These are phyloP conservation scores for Pherbina coryleti DNA, from an alignment of 2,888 invertebrate species.

Conservation along the genomic window DNA sequence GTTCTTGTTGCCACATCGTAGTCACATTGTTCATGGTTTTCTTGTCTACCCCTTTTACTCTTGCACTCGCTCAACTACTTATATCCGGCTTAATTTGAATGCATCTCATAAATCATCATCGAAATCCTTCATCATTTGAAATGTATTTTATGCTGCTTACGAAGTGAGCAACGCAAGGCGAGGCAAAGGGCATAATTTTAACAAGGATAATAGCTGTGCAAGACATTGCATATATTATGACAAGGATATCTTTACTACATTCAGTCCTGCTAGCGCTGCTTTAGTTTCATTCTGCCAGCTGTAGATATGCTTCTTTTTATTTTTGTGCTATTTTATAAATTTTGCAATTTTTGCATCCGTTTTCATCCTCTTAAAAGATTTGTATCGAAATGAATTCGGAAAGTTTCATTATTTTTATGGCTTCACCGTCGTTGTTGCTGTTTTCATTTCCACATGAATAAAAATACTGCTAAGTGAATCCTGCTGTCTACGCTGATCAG, in stretches of 20 bases:
- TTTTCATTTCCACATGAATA: constrained; percentile 2
- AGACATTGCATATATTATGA: background rate
- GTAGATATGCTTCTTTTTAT: background rate
- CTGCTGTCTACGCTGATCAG: background rate
- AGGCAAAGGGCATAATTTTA: background rate
- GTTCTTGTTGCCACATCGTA: background rate
- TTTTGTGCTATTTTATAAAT: background rate
- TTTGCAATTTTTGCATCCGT: background rate
- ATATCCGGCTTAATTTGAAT: constrained; percentile 10
- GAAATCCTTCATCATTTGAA: background rate
- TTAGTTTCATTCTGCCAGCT: background rate
- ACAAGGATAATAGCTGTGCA: background rate
- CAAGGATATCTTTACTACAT: background rate
- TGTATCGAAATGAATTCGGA: background rate
- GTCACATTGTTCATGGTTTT: background rate
- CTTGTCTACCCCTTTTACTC: background rate
- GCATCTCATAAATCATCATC: constrained; percentile 13
- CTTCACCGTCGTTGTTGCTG: background rate
- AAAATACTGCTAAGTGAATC: background rate
- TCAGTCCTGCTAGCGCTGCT: background rate
- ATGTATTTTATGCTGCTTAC: background rate
- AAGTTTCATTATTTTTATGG: background rate
- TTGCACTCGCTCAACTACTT: background rate
- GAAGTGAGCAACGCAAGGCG: background rate
- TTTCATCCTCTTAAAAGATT: background rate